phyloP scores from a whole-genome alignment of 92 coral and sea anemone species.

The Phymanthus crucifer region DNA sequence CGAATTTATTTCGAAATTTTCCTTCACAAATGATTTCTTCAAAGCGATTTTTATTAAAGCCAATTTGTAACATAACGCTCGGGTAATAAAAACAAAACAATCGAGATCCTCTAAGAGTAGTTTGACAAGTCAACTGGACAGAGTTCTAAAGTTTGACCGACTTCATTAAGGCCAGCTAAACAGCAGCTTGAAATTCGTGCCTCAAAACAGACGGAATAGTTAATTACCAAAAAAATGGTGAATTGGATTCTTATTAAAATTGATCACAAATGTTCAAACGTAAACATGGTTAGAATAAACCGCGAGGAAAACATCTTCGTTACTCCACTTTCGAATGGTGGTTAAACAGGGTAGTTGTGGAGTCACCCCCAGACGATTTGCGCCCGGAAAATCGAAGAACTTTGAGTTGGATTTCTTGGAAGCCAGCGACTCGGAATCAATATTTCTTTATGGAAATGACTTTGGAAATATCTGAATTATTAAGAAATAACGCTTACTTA shows the following conservation, averaged over 20 bases:
- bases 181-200: not conserved
- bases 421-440: not conserved
- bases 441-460: not conserved
- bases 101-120: not conserved
- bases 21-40: not conserved
- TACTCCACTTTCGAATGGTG: too few species aligned
- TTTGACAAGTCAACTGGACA: not conserved
- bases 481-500: slow-evolving; percentile 18
- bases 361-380: not conserved
- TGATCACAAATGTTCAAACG: slow-evolving; percentile 25
- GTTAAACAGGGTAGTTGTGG: not conserved
- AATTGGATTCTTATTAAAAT: slow-evolving; percentile 20
- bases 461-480: slow-evolving; percentile 3
- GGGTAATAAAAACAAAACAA: too few species aligned
- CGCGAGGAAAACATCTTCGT: not conserved
- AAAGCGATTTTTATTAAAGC: not conserved
- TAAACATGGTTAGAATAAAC: slow-evolving; percentile 8
- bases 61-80: too few species aligned
- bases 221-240: slow-evolving; percentile 24
- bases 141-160: not conserved
- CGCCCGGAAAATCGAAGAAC: not conserved
- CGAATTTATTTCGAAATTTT: not conserved
- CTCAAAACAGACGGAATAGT: slow-evolving; percentile 5
- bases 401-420: not conserved
- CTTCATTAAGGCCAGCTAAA: not conserved